These are phyloP conservation scores for Callithrix jacchus DNA, from an alignment of 2,113 vertebrate species.

Conservation along the genomic window DNA sequence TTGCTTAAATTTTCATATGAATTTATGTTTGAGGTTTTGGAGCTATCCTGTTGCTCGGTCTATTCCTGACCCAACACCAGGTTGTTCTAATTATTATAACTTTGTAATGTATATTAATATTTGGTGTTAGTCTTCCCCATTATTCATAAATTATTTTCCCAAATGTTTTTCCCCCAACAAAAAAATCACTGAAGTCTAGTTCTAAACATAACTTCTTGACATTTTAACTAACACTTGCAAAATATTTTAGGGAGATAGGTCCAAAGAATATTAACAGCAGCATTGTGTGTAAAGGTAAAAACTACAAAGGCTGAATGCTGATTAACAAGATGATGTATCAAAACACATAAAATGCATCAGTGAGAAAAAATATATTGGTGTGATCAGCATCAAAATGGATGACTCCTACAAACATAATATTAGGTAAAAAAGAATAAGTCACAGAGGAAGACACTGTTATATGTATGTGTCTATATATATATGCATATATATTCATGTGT, in stretches of 20 bases:
- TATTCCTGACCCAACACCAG: background rate
- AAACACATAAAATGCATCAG: background rate
- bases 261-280: background rate
- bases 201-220: background rate
- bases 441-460: background rate
- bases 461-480: background rate
- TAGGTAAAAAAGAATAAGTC: background rate
- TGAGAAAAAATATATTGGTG: background rate
- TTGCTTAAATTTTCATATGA: background rate
- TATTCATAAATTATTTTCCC: background rate
- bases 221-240: background rate
- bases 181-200: background rate
- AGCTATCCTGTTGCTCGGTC: background rate
- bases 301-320: background rate
- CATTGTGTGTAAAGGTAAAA: background rate
- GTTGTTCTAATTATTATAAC: background rate
- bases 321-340: background rate
- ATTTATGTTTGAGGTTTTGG: conserved; percentile 11
- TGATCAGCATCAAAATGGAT: background rate
- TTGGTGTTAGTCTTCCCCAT: background rate
- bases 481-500: accelerated
- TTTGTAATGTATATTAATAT: background rate
- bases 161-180: background rate
- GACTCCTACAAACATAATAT: background rate
- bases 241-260: background rate